Percentiles rank a stretch among this genome's conserved stretches.
These are phyloP conservation scores for Casuarius casuarius DNA, from an alignment of 2,113 vertebrate genomes.

Conservation along the genomic window DNA sequence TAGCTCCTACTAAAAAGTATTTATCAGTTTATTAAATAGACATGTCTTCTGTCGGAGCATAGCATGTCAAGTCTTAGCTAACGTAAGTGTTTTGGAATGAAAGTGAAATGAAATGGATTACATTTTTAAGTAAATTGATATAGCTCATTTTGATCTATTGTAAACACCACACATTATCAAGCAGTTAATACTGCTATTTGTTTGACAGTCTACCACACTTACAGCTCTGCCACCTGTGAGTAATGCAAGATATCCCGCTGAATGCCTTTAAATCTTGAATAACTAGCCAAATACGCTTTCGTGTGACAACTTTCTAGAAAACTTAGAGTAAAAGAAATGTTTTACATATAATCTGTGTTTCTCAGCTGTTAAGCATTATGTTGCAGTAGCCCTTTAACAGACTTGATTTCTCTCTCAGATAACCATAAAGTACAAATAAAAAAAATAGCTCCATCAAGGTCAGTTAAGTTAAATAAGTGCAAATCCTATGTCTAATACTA, in stretches of 20 bases:
- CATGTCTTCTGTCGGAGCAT: not conserved
- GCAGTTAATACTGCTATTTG: not conserved
- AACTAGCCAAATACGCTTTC: not conserved
- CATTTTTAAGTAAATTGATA: conserved; percentile 9
- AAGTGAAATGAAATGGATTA: conserved; percentile 12
- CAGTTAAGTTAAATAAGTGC: not conserved
- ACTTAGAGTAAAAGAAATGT: not conserved
- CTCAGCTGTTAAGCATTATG: not conserved
- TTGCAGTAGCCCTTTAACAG: not conserved
- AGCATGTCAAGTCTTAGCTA: not conserved
- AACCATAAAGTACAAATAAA: not conserved
- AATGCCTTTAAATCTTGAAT: not conserved
- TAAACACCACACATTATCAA: not conserved
- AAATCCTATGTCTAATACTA: not conserved
- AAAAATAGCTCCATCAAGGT: not conserved
- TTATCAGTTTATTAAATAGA: conserved; percentile 1
- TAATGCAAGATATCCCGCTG: not conserved
- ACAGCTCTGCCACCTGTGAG: not conserved
- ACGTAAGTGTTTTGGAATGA: not conserved
- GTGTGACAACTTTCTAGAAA: not conserved
- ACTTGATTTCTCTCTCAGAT: not conserved
- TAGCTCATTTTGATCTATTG: not conserved
- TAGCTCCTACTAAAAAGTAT: not conserved
- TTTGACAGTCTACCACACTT: not conserved
- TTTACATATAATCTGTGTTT: not conserved